Percentiles rank a stretch among this genome's conserved stretches.
Evolutionary conservation across 2,888 invertebrate species (phyloP).

Genomic region (Bombylius major): DNA sequence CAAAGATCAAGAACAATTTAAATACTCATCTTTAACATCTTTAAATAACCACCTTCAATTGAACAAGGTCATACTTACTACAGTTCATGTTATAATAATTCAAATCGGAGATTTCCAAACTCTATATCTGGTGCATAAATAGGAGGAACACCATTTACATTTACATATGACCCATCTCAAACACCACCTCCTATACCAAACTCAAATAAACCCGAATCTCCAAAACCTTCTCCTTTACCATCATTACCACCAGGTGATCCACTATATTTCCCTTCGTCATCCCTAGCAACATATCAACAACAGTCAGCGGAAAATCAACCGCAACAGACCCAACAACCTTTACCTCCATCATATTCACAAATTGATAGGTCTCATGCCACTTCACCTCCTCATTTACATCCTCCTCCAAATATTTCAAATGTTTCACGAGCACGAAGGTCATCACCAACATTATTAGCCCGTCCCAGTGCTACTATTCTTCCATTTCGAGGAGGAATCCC

Average conservation of each 20-base stretch:
- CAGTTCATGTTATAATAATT: not conserved
- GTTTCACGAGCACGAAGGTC: not conserved
- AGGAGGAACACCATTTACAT: not conserved
- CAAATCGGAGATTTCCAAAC: not conserved
- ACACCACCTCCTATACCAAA: conserved; percentile 2
- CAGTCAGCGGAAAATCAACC: not conserved
- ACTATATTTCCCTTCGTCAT: not conserved
- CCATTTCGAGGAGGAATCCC: not conserved
- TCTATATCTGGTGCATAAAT: not conserved
- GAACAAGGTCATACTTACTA: not conserved
- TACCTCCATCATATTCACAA: not conserved
- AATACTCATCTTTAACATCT: not conserved
- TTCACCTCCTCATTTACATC: not conserved
- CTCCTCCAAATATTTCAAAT: not conserved
- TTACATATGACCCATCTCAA: not conserved
- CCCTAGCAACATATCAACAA: not conserved
- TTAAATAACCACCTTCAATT: not conserved
- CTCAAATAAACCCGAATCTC: conserved; percentile 37
- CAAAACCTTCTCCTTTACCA: conserved; percentile 35
- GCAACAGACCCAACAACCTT: not conserved
- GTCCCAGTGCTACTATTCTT: not conserved
- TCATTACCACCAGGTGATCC: conserved; percentile 12
- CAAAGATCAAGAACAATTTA: not conserved
- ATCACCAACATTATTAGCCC: not conserved
- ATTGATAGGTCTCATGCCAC: too few relatives aligned